phyloP scores from a whole-genome alignment of 2,888 invertebrate species.

The Polyommatus iphigenia region DNA sequence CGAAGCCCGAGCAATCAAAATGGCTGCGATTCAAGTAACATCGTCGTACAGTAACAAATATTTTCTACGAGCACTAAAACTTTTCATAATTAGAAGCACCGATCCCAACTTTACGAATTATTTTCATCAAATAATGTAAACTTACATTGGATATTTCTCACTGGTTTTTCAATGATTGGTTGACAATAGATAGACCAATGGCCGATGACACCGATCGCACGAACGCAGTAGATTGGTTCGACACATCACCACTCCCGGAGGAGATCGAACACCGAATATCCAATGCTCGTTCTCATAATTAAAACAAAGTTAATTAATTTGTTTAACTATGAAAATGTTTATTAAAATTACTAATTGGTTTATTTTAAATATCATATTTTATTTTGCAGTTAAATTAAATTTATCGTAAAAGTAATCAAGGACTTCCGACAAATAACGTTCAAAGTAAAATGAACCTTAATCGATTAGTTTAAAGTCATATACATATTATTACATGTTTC shows the following conservation, averaged over 20 bases:
- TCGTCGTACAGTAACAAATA: slow-evolving; percentile 49
- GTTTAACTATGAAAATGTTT: neutral
- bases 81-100: slow-evolving; percentile 48
- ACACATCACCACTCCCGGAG: slow-evolving; percentile 83
- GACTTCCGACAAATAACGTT: neutral
- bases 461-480: neutral
- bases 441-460: neutral
- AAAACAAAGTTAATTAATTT: slow-evolving; percentile 44
- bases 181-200: slow-evolving; percentile 92
- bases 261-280: slow-evolving; percentile 65
- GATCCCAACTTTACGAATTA: slow-evolving; percentile 53
- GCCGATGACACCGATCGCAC: slow-evolving; percentile 87
- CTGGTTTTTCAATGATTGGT: slow-evolving; percentile 94
- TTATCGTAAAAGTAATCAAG: neutral
- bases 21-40: slow-evolving; percentile 72
- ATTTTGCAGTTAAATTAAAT: neutral
- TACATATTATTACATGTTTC: neutral
- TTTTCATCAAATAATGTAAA: slow-evolving; percentile 68
- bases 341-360: neutral
- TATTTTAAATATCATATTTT: neutral
- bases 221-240: slow-evolving; percentile 86
- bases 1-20: slow-evolving; percentile 70
- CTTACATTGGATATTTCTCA: slow-evolving; percentile 75
- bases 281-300: slow-evolving; percentile 73
- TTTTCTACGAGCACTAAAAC: slow-evolving; percentile 44